Base-by-base conservation (phyloP, 2,113 vertebrate genomes). In the Tonatia bakeri region DNA sequence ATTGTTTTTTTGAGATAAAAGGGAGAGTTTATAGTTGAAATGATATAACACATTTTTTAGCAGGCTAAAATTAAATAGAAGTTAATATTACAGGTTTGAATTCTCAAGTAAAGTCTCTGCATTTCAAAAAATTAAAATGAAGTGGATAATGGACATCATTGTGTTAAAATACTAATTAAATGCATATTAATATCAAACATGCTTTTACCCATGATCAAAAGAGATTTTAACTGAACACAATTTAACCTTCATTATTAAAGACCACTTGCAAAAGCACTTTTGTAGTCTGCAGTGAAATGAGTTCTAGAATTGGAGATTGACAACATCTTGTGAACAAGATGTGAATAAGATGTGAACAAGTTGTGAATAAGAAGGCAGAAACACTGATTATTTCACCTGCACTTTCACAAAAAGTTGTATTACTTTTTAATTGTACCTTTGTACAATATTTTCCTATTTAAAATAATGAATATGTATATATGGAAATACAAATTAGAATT, bases 381-480 rank as follows among this genome's bases (percentile, higher is more conserved):
- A 70, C 1, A 36, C 3, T 65, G 45, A 31, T 85, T 59, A 72
- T 20, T 70, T 77, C 0, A 69, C 13, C 56, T 86, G 31, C 3
- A 79, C 52, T 70, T 81, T 73, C 13, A 77, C 70, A 64, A 93
- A 50, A 83, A 65, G 0, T 86, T 45, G 22, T 36, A 45, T 72
- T 93, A 85, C 33, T 43, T 86, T 96, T 93, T 64, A 56, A 54
- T 65, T 80, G 72, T 43, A 65, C 38, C 24, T 89, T 93, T 89
- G 19, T 38, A 81, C 2, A 43, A 83, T 15, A 88, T 76, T 90
- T 82, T 5, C 3, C 0, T 93, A 28, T 64, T 91, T 91, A 69
- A 91, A 70, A 28, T 2, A 94, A 14, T 76, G 1, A 72, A 33
- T 33, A 43, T 85, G 4, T 36, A 2, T 52, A 82, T 50, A 65